Percentiles rank a stretch among this genome's conserved stretches.
Conservation (phyloP, 2,113 vertebrate genomes). For the Rhea pennata region DNA sequence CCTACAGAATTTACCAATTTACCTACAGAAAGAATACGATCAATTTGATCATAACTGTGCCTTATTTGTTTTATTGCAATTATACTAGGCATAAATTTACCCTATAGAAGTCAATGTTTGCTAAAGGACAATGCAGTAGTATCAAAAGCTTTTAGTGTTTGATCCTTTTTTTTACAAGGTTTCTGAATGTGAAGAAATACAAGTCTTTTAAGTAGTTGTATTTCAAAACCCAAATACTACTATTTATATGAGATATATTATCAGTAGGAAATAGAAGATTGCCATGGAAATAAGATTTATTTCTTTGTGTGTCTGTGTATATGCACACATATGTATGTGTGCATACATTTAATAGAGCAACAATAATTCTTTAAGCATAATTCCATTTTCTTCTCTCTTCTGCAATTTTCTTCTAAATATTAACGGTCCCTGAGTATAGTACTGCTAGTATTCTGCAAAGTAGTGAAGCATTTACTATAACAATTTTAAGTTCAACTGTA, state of each 20-base stretch:
- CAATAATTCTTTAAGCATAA: background rate
- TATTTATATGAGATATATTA: background rate
- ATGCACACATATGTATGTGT: background rate
- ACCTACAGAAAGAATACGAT: background rate
- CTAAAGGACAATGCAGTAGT: background rate
- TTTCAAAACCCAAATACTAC: background rate
- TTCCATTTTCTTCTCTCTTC: background rate
- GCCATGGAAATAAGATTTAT: background rate
- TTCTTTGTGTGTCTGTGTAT: background rate
- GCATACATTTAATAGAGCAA: background rate
- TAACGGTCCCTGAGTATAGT: background rate
- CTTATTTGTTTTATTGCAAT: background rate
- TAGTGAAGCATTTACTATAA: background rate
- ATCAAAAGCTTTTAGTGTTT: background rate
- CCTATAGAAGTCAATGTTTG: background rate
- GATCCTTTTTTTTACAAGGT: background rate
- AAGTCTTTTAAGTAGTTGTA: background rate
- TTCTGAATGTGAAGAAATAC: background rate
- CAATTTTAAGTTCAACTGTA: background rate
- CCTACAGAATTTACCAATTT: background rate
- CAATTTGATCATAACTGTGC: background rate
- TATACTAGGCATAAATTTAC: background rate
- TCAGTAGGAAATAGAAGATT: background rate
- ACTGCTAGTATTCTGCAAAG: background rate
- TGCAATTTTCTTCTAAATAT: background rate